Conservation (phyloP, 1,140 invertebrate species). For the Drosophila auraria region DNA sequence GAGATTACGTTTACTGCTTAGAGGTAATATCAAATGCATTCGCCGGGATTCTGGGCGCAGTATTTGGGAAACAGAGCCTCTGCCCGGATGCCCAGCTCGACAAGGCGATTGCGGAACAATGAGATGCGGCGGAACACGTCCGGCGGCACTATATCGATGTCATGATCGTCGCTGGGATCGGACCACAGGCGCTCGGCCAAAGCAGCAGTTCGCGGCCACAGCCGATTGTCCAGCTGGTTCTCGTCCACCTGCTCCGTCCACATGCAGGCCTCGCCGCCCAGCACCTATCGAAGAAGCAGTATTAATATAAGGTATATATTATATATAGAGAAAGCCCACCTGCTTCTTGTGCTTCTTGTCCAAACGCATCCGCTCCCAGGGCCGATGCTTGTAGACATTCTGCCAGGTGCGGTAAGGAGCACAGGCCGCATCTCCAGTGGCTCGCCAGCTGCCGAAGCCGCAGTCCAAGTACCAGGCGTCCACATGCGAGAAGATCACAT, state of each 20-base stretch:
- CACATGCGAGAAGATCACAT: conserved; percentile 92
- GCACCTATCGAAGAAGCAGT: conserved; percentile 68
- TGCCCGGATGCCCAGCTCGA: conserved; percentile 87
- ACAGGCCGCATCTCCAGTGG: conserved; percentile 89
- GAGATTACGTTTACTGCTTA: conserved; percentile 54
- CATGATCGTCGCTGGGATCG: conserved; percentile 80
- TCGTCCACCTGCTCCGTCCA: conserved; percentile 90
- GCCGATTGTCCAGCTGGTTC: conserved; percentile 87
- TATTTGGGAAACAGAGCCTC: conserved; percentile 90
- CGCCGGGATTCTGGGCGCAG: conserved; percentile 88
- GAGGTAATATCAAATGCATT: conserved; percentile 84
- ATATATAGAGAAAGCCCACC: conserved; percentile 26
- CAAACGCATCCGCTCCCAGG: conserved; percentile 87
- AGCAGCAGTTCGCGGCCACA: conserved; percentile 90
- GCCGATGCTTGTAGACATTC: conserved; percentile 92
- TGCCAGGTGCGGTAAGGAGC: conserved; percentile 94
- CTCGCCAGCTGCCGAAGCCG: conserved; percentile 92
- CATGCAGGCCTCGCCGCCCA: conserved; percentile 89
- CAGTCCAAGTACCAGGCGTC: conserved; percentile 95
- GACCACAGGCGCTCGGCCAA: conserved; percentile 87
- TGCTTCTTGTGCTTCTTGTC: conserved; percentile 76
- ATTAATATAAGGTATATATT: not conserved
- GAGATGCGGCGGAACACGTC: conserved; percentile 83
- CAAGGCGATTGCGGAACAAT: conserved; percentile 86
- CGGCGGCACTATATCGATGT: conserved; percentile 74